Base-by-base conservation (phyloP, 2,888 invertebrate genomes). In the Leistus spinibarbis region DNA sequence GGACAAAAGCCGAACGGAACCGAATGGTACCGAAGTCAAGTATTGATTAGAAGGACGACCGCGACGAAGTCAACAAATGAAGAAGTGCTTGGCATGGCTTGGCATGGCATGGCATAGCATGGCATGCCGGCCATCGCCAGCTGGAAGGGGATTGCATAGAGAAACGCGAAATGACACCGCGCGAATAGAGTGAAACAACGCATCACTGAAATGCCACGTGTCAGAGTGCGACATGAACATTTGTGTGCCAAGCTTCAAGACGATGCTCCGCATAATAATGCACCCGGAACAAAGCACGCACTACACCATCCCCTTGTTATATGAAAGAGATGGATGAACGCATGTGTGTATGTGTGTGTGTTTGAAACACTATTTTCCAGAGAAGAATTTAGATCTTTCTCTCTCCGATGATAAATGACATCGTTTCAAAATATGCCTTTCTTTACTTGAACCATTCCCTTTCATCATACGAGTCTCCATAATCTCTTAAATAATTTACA, bases 61-160 rank as follows among this genome's bases (percentile, higher is more conserved):
- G 10, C 57, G 17, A 75, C 78, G 77, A 80, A 82, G 82, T 82
- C 82, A 83, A 83, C 84, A 84, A 84, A 84, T 84, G 84, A 85
- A 84, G 84, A 84, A 84, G 82, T 82, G 80, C 80, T 79, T 78
- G 79, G 77, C 79, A 54, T 23, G 56, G 54, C 64, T 64, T 16
- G 66, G 54, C 40, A 40, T 54, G 54, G 19, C 53, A 40, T 40
- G 66, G 53, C 23, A 54, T n/a, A n/a, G n/a, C 40, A 40, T 5
- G 40, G 10, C 40, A 40, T 40, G 56, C 23, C 19, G 20, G 56
- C 56, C 68, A 68, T 19, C 68, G 54, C 56, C 54, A 56, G 56
- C 56, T 13, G 60, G 13, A 16, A 57, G 57, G 57, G 19, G 60
- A 10, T 20, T 19, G 60, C 60, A 63, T 63, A 20, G 64, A 22